Evolutionary conservation across 2,797 vertebrate species (phyloP), one percentile per base, ranked within the genome.

Genomic region (Pseudochaenichthys georgianus): DNA sequence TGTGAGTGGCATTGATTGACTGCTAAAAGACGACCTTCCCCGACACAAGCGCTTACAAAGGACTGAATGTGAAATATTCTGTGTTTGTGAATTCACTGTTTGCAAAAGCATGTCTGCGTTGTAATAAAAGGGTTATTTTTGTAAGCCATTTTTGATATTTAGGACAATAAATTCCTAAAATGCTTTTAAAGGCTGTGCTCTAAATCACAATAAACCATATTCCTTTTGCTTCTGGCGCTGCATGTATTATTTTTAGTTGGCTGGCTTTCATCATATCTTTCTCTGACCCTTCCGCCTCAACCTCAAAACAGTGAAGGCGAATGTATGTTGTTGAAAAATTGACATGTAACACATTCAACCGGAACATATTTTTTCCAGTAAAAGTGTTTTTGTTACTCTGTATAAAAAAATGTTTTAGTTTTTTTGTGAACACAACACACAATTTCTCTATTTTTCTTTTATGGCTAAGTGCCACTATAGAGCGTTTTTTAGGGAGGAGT

Each of bases 11-110:
- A 84, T 60, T 78, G 71, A 73, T 75, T 79, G 11, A 0, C 63
- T n/a, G 34, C 68, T 41, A 59, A 77, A 82, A 9, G 23, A 64
- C 77, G 78, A 77, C 89, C 85, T 80, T 87, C 34, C 17, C 52
- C 2, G 17, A 58, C 17, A 63, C 42, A 38, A 67, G 42, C 12
- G 13, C 55, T 64, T 43, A 43, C 38, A 75, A 76, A 48, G 61
- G 61, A 69, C 57, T 73, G 63, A 67, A 47, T 74, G 43, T 59
- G 16, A 76, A 61, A 45, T 17, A 47, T 4, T 1, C 13, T n/a
- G 17, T 48, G 54, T 76, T 67, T 31, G 4, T 43, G 13, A 65
- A 55, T 19, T 43, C 23, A 17, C 17, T 13, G 5, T 41, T 69
- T 50, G 43, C 63, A 34, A 5, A 57, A 77, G 57, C 19, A 61